Conservation (phyloP, 1,140 invertebrate species). For the Drosophila sproati region DNA sequence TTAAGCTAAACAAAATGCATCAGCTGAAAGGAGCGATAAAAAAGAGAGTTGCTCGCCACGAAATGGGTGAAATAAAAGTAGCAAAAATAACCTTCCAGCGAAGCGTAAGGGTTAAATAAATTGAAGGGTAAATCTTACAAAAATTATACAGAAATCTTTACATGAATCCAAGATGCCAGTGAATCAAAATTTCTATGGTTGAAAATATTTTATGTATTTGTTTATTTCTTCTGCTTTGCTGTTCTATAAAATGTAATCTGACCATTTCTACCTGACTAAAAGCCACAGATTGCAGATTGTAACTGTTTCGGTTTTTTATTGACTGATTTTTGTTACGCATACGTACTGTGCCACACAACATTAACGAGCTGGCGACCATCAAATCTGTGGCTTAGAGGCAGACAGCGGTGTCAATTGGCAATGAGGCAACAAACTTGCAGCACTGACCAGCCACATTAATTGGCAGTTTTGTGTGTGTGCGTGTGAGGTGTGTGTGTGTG, state of each 20-base stretch:
- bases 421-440: slow-evolving; percentile 27
- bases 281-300: background rate
- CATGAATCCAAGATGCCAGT: too few species aligned
- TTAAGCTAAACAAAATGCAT: slow-evolving; percentile 34
- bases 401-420: slow-evolving; percentile 27
- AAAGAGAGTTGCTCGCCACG: background rate
- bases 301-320: background rate
- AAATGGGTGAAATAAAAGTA: too few species aligned
- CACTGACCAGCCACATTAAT: slow-evolving; percentile 43
- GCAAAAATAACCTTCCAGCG: too few species aligned
- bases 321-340: slow-evolving; percentile 13
- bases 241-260: too few species aligned
- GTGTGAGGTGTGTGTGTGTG: slow-evolving; percentile 35
- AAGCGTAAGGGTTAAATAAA: too few species aligned
- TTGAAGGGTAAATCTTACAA: too few species aligned
- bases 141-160: too few species aligned
- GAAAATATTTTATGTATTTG: too few species aligned
- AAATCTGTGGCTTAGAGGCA: slow-evolving; percentile 5
- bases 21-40: background rate
- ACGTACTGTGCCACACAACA: slow-evolving; percentile 21
- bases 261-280: too few species aligned
- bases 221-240: too few species aligned
- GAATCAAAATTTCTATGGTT: too few species aligned
- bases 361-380: slow-evolving; percentile 3
- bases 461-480: slow-evolving; percentile 8